A percentile compares a stretch with the other conserved stretches of the same genome.
Evolutionary conservation across 2,888 invertebrate species (phyloP).

Genomic region (Crocallis elinguaria): DNA sequence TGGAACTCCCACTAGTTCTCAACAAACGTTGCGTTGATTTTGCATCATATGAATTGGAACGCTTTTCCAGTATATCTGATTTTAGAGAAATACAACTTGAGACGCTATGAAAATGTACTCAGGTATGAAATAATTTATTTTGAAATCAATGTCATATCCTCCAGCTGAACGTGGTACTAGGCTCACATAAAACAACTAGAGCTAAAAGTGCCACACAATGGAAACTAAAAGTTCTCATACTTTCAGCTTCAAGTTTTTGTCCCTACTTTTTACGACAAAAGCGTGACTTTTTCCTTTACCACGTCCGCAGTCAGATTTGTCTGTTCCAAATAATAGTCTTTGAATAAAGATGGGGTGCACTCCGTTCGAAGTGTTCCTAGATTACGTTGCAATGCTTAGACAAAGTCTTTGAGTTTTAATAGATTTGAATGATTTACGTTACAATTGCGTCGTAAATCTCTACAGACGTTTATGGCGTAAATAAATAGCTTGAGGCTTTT

Average conservation of each 20-base stretch:
- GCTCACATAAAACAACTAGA: not conserved
- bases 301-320: conserved; percentile 34
- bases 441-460: conserved; percentile 28
- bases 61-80: too few species aligned
- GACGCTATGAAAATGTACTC: too few species aligned
- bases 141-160: too few species aligned
- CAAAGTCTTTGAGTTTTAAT: not conserved
- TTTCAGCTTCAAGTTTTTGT: not conserved
- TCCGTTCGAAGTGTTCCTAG: conserved; percentile 1
- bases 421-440: conserved; percentile 5
- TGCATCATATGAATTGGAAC: too few species aligned
- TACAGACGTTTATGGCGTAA: conserved; percentile 22
- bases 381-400: conserved; percentile 3
- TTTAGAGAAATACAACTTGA: too few species aligned
- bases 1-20: too few species aligned
- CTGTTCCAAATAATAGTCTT: conserved; percentile 33
- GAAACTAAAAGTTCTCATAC: not conserved
- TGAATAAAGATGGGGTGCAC: conserved; percentile 48
- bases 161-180: not conserved
- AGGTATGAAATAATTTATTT: too few species aligned
- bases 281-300: conserved; percentile 63
- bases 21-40: too few species aligned
- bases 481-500: conserved; percentile 23
- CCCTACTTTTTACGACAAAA: conserved; percentile 58
- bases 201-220: not conserved